Base-by-base conservation (phyloP, 2,888 invertebrate species). In the Druceiella hillmani region DNA sequence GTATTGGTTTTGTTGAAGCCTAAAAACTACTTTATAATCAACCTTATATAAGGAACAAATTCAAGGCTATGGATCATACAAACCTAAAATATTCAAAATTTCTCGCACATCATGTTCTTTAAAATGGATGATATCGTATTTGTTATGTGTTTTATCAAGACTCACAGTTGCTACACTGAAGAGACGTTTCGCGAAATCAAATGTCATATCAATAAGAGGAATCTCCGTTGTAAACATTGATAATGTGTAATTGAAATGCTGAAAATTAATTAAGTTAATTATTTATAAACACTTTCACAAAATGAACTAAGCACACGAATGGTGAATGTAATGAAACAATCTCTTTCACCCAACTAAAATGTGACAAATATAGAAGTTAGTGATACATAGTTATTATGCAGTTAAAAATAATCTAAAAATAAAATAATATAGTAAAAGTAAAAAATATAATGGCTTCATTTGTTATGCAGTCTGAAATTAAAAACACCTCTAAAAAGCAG, bases 151-250 rank as follows among this genome's bases (percentile, higher is more conserved):
- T 39, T 50, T 45, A 40, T 41, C 34, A 52, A 50, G 34, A 51
- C 52, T 27, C 44, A 25, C 3, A 55, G 32, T 46, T 52, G 52
- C 11, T 50, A 50, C 38, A 46, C 42, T 33, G 52, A 49, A 36
- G 52, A 52, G 20, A 13, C 29, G 13, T 40, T 39, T 61, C 3
- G 68, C 60, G 44, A 66, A 68, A 9, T 63, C 62, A 49, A 75
- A 74, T 41, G 74, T 59, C 61, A 70, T 70, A 48, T 69, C 74
- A 12, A 67, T 59, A 22, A 73, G 51, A 0, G 74, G 75, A 36
- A 78, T 76, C 58, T 80, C 80, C 3, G 77, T 74, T 30, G 74
- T 61, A 53, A 79, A 79, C 30, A 79, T 73, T 2, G 78, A 78
- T 2, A 79, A 55, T 3, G 73, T 68, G 52, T 77, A 79, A 46